Evolutionary conservation across 2,888 invertebrate species (phyloP).

Genomic region (Drosophila koepferae): DNA sequence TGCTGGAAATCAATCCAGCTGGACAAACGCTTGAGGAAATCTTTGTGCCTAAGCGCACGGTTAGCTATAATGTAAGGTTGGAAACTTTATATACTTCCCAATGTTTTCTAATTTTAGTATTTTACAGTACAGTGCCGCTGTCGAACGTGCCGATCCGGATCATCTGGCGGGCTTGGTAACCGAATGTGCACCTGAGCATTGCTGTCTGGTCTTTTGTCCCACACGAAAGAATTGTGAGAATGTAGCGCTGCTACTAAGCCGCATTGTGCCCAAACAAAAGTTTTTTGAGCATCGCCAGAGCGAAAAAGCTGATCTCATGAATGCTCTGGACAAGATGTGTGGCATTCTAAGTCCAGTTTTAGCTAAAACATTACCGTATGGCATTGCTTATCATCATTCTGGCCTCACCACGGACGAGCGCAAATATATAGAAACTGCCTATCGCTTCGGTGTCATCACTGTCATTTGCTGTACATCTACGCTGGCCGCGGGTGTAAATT

Average conservation of each 20-base stretch:
- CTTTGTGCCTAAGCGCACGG: conserved; percentile 86
- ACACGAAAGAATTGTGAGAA: conserved; percentile 97
- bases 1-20: conserved; percentile 87
- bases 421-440: conserved; percentile 93
- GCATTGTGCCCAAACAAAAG: conserved; percentile 87
- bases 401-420: conserved; percentile 96
- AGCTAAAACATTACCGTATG: conserved; percentile 89
- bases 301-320: conserved; percentile 88
- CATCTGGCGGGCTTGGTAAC: conserved; percentile 91
- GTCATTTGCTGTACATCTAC: conserved; percentile 98
- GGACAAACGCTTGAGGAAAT: conserved; percentile 86
- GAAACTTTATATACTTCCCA: fast-evolving
- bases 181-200: conserved; percentile 92
- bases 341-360: conserved; percentile 89
- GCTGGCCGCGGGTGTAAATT: conserved; percentile 98
- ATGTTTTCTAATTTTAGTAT: not conserved
- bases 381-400: conserved; percentile 97
- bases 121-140: conserved; percentile 88
- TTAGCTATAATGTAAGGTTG: conserved; percentile 85
- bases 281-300: conserved; percentile 86
- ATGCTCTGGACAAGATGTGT: conserved; percentile 88
- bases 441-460: conserved; percentile 92
- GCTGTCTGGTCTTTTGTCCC: conserved; percentile 96
- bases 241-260: conserved; percentile 91
- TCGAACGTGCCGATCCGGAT: conserved; percentile 90